Evolutionary conservation across 2,113 vertebrate genomes (phyloP), one percentile per base, ranked within the genome.

Genomic region (Laticauda laticaudata): DNA sequence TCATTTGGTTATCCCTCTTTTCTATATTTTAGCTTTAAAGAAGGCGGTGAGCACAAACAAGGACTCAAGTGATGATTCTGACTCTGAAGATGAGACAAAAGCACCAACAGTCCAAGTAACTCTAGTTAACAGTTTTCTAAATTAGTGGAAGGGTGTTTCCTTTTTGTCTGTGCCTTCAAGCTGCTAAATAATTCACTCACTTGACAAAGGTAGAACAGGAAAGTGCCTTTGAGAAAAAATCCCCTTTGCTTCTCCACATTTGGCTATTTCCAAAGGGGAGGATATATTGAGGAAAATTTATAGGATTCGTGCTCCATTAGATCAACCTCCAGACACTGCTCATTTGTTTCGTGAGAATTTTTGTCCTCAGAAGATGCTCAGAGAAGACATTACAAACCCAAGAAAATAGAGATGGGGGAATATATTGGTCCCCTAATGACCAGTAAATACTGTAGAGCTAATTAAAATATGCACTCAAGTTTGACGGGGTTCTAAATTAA

Each of bases 21-120:
- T 0, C 0, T 90, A n/a, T 94, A 61, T 94, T 95, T 95, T 96
- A 98, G 98, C 96, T 91, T 45, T 0, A 0, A 94, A 96, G 90
- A 53, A 92, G 0, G 15, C 90, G 0, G n/a, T 95, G 88, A 98
- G 95, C 89, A 97, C 97, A 97, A 97, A 96, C 14, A 97, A 97
- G 90, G 97, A 97, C 51, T 98, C 97, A 0, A 98, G 97, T 0
- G 97, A 97, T 91, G 97, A 98, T 93, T 96, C 97, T 0, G 97
- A 97, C 26, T 92, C 92, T 0, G 96, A 96, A 43, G 96, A 97
- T 53, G 56, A 3, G 29, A 18, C 56, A 93, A 45, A 48, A 59
- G 0, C 89, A 92, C 69, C 96, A 91, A 8, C 1, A 0, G 1
- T 95, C n/a, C 97, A 98, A 97, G 98, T 98, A 97, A 94, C 26